Conservation (phyloP, 2,797 vertebrate genomes). For the Anabacerthia variegaticeps region DNA sequence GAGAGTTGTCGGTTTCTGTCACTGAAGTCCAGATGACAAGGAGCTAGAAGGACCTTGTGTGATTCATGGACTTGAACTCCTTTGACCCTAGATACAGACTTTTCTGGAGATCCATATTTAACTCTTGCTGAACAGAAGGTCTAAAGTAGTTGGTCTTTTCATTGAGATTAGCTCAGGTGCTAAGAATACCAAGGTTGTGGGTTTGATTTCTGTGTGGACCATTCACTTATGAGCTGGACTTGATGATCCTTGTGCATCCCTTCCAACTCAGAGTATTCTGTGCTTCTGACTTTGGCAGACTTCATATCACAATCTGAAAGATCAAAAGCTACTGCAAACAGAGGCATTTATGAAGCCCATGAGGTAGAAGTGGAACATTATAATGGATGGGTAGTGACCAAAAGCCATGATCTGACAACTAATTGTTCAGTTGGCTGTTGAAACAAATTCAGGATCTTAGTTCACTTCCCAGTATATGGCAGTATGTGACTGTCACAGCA, state of each 20-base stretch:
- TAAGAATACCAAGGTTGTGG: neutral
- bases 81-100: neutral
- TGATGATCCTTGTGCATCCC: neutral
- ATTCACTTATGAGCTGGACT: neutral
- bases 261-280: neutral
- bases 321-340: neutral
- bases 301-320: neutral
- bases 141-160: neutral
- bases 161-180: neutral
- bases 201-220: neutral
- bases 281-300: neutral
- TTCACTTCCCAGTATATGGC: neutral
- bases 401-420: neutral
- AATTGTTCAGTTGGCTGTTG: neutral
- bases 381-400: neutral
- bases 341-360: neutral
- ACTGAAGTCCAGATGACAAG: neutral
- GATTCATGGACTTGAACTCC: neutral
- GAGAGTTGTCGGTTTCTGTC: neutral
- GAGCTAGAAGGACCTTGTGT: neutral
- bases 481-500: neutral
- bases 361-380: neutral
- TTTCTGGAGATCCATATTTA: neutral
- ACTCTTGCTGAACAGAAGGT: neutral
- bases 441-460: neutral